These are phyloP conservation scores for Emys orbicularis DNA, from an alignment of 2,797 vertebrate genomes.

Conservation along the genomic window DNA sequence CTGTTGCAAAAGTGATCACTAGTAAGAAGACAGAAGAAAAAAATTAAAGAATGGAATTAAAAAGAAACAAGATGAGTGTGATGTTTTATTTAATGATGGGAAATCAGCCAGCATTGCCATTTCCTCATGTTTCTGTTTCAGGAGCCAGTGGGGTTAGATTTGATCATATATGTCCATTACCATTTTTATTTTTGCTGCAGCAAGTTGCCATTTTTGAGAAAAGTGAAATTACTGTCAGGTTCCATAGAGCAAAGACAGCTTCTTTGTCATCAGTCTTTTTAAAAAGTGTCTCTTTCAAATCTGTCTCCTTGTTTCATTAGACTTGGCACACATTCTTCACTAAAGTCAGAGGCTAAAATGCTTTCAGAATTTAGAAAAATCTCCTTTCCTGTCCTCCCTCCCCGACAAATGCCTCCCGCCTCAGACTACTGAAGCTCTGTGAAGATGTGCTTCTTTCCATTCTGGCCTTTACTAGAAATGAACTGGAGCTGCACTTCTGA, in stretches of 20 bases:
- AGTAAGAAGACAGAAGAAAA: neutral
- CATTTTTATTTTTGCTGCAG: conserved; percentile 61
- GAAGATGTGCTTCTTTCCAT: conserved; percentile 54
- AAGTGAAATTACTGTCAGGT: conserved; percentile 69
- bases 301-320: conserved; percentile 60
- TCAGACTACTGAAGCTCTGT: conserved; percentile 37
- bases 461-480: conserved; percentile 38
- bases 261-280: conserved; percentile 46
- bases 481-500: conserved; percentile 51
- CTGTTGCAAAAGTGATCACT: neutral
- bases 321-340: conserved; percentile 53
- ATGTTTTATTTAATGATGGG: conserved; percentile 13
- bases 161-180: conserved; percentile 19
- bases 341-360: conserved; percentile 61
- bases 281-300: conserved; percentile 47
- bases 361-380: conserved; percentile 39
- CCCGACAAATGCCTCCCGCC: neutral
- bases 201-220: conserved; percentile 60
- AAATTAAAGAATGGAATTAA: neutral
- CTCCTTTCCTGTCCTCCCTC: neutral
- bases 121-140: conserved; percentile 4
- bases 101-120: neutral
- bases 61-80: neutral
- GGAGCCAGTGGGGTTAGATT: neutral
- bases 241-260: conserved; percentile 41